Base-by-base conservation (phyloP, 2,797 vertebrate species). In the Poecilia gillii region DNA sequence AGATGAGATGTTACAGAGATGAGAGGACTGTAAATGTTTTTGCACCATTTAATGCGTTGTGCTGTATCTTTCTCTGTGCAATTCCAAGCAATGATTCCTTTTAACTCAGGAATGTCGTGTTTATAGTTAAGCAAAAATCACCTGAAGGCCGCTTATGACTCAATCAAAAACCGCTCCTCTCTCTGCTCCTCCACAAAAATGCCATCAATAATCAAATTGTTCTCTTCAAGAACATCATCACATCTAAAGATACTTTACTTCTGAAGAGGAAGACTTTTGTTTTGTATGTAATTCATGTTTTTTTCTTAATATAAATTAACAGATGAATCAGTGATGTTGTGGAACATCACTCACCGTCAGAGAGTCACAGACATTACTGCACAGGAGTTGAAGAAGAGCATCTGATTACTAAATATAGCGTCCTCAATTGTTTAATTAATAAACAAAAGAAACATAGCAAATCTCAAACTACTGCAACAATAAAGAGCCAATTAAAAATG, bases 301-400 rank as follows among this genome's bases (percentile, higher is more conserved):
- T 41, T 41, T 41, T 41, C 1, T 41, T 41, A 6, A 6, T 4
- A 53, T 33, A 77, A 84, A 76, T 71, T 0, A 75, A 31, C 31
- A 71, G 80, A 59, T 74, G 41, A 84, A 73, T 80, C 66, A 71
- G 64, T 79, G 16, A 12, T 3, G 75, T 53, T n/a, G 76, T 70
- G 81, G 83, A 20, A 76, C 46, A 78, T 79, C 74, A 76, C 68
- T 89, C 83, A 83, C 18, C 70, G 55, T 71, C 31, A 11, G 66
- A 75, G 36, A 83, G 55, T 77, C 74, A 74, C 77, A 84, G 68
- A 79, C 39, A 78, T 74, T 62, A 46, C 78, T 8, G 0, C 36
- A 71, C 66, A n/a, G 57, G 77, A 89, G 82, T 84, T 86, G 75
- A 72, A 81, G 80, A 85, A 84, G 75, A 89, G 77, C 81, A 82